These are phyloP conservation scores for Ophiothrix spiculata DNA, from an alignment of 35 echinoderm and acorn worm species.

Conservation along the genomic window DNA sequence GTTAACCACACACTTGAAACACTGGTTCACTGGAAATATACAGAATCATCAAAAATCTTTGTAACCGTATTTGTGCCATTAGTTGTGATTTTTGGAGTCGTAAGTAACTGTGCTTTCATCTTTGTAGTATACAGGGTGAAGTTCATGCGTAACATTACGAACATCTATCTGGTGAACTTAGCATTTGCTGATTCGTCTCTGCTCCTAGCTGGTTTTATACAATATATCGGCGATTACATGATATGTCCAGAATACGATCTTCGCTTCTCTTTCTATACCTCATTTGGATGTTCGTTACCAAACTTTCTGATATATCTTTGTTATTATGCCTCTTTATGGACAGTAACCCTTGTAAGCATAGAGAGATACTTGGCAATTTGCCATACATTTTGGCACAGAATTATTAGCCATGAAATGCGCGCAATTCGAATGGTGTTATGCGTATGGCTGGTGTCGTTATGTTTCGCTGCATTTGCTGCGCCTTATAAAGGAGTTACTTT, in stretches of 20 bases:
- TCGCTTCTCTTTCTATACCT: not conserved
- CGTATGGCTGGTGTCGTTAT: not conserved
- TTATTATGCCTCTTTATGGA: not conserved
- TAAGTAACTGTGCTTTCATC: conserved; percentile 14
- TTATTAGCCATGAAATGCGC: not conserved
- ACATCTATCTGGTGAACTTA: conserved; percentile 16
- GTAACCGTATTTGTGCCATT: not conserved
- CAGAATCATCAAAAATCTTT: not conserved
- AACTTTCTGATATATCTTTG: not conserved
- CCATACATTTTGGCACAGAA: not conserved
- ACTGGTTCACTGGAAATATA: not conserved
- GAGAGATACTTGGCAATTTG: not conserved
- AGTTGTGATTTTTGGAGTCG: not conserved
- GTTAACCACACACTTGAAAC: not conserved
- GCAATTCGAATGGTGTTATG: not conserved
- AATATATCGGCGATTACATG: not conserved
- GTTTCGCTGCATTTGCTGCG: not conserved
- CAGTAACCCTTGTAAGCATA: not conserved
- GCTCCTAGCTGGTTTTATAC: not conserved
- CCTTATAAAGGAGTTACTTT: not conserved
- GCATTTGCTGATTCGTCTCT: not conserved
- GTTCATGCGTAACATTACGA: conserved; percentile 1
- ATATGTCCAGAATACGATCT: not conserved
- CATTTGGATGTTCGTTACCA: not conserved
- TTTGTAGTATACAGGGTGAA: not conserved